Conservation (phyloP, 2,888 invertebrate species). For the Hirtodrosophila alboralis region DNA sequence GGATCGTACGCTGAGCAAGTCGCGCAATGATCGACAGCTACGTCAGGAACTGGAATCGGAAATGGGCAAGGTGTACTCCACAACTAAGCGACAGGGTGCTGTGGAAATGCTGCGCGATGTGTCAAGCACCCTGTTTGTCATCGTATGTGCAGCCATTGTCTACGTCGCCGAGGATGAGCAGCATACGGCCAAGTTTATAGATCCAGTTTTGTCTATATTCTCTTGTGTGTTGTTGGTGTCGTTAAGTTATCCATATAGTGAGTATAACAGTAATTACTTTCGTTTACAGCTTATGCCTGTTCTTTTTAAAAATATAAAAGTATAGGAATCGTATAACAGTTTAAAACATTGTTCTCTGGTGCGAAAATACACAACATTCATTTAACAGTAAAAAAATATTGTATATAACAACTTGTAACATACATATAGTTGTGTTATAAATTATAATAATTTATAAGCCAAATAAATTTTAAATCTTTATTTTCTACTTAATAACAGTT, state of each 20-base stretch:
- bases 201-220: conserved; percentile 90
- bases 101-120: conserved; percentile 87
- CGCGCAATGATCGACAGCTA: conserved; percentile 70
- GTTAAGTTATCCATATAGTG: conserved; percentile 92
- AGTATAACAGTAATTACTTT: conserved; percentile 80
- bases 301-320: not conserved
- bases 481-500: too few relatives aligned
- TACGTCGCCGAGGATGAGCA: conserved; percentile 85
- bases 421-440: too few relatives aligned
- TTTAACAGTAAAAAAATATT: too few relatives aligned
- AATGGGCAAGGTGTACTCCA: conserved; percentile 65
- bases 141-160: conserved; percentile 87
- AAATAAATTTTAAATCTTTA: too few relatives aligned
- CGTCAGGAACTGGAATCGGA: conserved; percentile 69
- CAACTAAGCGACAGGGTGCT: conserved; percentile 85
- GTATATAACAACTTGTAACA: not conserved
- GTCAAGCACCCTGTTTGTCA: conserved; percentile 90
- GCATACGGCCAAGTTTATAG: conserved; percentile 88
- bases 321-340: conserved; percentile 8
- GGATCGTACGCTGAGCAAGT: conserved; percentile 84
- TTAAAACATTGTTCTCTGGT: too few relatives aligned
- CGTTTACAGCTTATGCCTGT: not conserved
- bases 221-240: conserved; percentile 89
- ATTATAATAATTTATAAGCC: too few relatives aligned
- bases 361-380: too few relatives aligned